Conservation (phyloP, 2,888 invertebrate genomes). For the Chrysodeixis includens region DNA sequence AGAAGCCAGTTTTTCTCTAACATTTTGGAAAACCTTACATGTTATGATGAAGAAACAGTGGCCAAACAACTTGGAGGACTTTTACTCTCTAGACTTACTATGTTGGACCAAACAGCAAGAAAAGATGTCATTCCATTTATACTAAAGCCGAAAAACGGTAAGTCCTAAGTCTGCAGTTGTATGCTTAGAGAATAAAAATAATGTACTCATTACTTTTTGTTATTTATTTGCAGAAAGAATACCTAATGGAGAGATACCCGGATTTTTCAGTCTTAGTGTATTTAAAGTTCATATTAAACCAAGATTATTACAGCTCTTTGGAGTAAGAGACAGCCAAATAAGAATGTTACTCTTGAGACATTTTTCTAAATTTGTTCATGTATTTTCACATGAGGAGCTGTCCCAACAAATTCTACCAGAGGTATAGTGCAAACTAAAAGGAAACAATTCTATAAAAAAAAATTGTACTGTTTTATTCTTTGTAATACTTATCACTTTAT, state of each 20-base stretch:
- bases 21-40: conserved; percentile 91
- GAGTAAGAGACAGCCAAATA: conserved; percentile 94
- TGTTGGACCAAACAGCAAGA: conserved; percentile 95
- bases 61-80: conserved; percentile 94
- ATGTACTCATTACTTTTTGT: background rate
- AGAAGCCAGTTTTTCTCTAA: conserved; percentile 94
- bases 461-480: background rate
- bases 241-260: conserved; percentile 82
- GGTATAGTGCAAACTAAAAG: conserved; percentile 66
- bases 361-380: conserved; percentile 93
- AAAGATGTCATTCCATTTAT: conserved; percentile 92
- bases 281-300: conserved; percentile 94
- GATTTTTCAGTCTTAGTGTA: conserved; percentile 91
- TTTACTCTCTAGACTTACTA: conserved; percentile 94
- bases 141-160: conserved; percentile 92
- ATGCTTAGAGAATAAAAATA: no score
- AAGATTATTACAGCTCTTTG: conserved; percentile 94
- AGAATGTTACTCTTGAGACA: conserved; percentile 93
- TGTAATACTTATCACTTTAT: background rate
- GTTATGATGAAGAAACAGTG: conserved; percentile 94
- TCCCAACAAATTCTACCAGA: conserved; percentile 95
- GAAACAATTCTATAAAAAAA: background rate
- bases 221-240: conserved; percentile 74
- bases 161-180: conserved; percentile 22
- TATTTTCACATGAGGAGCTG: conserved; percentile 93